Conservation (phyloP, 2,888 invertebrate genomes). For the Slavum lentiscoides region DNA sequence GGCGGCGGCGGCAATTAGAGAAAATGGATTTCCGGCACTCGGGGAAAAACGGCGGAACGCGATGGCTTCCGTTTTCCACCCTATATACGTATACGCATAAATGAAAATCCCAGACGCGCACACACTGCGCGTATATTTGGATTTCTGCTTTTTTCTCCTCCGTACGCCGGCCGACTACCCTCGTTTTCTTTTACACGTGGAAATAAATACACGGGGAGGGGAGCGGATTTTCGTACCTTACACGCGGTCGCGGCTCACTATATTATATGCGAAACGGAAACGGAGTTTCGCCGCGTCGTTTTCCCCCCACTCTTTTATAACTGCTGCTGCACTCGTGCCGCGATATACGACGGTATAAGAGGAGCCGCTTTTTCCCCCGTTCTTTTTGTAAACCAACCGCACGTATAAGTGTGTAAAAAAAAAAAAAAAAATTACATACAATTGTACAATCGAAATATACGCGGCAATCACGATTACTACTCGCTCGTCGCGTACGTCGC, state of each 20-base stretch:
- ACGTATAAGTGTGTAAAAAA: neutral
- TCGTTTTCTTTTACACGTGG: slow-evolving; percentile 11
- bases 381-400: too few species aligned
- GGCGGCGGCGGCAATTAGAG: slow-evolving; percentile 45
- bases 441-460: slow-evolving; percentile 39
- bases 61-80: slow-evolving; percentile 38
- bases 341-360: neutral
- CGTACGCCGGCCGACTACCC: slow-evolving; percentile 11
- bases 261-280: slow-evolving; percentile 24
- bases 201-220: too few species aligned
- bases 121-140: slow-evolving; percentile 21
- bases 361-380: too few species aligned
- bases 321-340: too few species aligned
- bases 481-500: neutral
- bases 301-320: slow-evolving; percentile 27
- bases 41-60: slow-evolving; percentile 49
- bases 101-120: slow-evolving; percentile 27
- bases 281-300: slow-evolving; percentile 22
- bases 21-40: slow-evolving; percentile 53
- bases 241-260: too few species aligned
- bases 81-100: slow-evolving; percentile 1
- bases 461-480: slow-evolving; percentile 38
- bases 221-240: slow-evolving; percentile 20
- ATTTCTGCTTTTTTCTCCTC: slow-evolving; percentile 5
- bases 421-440: slow-evolving; percentile 21